Percentiles rank a stretch among this genome's conserved stretches.
Evolutionary conservation across 2,888 invertebrate species (phyloP).

Genomic region (Hydrotaea cyrtoneurina): DNA sequence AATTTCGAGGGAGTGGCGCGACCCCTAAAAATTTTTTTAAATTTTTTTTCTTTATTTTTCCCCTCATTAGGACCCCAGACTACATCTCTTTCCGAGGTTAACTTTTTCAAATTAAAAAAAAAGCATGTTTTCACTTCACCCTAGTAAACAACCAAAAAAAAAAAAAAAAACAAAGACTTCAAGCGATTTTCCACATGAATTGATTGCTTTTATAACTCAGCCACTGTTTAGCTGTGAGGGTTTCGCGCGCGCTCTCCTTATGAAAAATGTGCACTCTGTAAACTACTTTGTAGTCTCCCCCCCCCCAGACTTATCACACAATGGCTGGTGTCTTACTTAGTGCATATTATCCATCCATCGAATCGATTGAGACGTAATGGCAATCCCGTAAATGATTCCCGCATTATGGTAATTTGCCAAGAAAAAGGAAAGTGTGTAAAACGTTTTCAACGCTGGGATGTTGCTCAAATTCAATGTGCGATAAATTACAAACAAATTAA

Average conservation of each 20-base stretch:
- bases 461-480: background rate
- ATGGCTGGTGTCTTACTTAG: background rate
- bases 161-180: constrained; percentile 10
- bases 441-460: background rate
- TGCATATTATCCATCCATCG: background rate
- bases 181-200: constrained; percentile 34
- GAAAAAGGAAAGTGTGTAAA: background rate
- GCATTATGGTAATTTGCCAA: background rate
- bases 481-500: background rate
- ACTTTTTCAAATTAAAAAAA: no score
- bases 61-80: no score
- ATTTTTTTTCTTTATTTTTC: no score
- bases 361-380: constrained; percentile 5
- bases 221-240: background rate
- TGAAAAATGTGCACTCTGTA: background rate
- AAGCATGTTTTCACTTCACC: no score
- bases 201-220: constrained; percentile 28
- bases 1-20: no score
- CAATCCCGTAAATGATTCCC: constrained; percentile 13
- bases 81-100: no score
- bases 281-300: background rate
- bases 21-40: no score
- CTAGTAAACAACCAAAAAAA: no score
- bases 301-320: background rate
- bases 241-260: background rate